Percentiles rank a stretch among this genome's conserved stretches.
Conservation (phyloP, 2,888 invertebrate genomes). For the Sicus ferrugineus region DNA sequence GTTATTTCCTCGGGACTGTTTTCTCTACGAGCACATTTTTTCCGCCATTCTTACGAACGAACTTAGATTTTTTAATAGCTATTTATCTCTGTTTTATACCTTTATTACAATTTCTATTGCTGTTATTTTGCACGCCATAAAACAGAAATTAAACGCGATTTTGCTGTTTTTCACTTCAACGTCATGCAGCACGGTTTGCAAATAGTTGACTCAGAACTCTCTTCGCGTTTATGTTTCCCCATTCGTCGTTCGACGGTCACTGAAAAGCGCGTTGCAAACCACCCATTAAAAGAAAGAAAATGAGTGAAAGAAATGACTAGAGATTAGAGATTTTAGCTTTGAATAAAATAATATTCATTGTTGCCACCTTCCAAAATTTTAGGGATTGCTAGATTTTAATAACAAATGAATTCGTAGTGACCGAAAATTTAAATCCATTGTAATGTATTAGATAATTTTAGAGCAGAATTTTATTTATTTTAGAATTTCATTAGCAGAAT, state of each 20-base stretch:
- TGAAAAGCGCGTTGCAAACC: conserved; percentile 15
- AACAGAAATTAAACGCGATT: not conserved
- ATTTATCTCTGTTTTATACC: conserved; percentile 9
- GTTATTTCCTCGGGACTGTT: conserved; percentile 30
- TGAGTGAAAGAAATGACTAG: not conserved
- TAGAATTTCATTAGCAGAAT: no score
- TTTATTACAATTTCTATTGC: not conserved
- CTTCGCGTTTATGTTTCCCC: conserved; percentile 23
- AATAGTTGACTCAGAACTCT: not conserved
- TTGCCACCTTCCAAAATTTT: no score
- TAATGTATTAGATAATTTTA: no score
- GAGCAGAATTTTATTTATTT: no score
- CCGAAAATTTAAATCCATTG: no score
- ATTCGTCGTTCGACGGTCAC: conserved; percentile 12
- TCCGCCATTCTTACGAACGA: not conserved
- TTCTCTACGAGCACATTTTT: not conserved
- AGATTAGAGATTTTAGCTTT: not conserved
- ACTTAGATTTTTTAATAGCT: conserved; percentile 2
- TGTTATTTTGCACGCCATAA: conserved; percentile 7
- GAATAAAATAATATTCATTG: no score
- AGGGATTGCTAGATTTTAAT: no score
- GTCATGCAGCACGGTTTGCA: not conserved
- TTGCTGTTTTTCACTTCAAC: conserved; percentile 8
- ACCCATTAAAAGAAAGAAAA: not conserved
- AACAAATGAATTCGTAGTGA: no score